Conservation (phyloP, 2,113 vertebrate species). For the Plotosus lineatus region DNA sequence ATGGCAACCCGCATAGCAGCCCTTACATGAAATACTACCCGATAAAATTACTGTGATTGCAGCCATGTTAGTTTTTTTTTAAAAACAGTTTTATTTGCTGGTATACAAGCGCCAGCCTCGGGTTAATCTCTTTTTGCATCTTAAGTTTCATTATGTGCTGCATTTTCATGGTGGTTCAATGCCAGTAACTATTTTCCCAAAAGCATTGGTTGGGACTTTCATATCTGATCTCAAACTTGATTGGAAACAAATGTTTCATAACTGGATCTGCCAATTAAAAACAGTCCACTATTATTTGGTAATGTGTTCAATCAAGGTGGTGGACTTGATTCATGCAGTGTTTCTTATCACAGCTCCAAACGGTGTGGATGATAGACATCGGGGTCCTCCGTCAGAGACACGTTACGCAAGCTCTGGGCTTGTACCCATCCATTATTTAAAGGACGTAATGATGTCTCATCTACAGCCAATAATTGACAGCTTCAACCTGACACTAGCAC, state of each 20-base stretch:
- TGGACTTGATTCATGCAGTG: neutral
- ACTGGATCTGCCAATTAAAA: neutral
- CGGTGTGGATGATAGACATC: neutral
- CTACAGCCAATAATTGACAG: conserved; percentile 77
- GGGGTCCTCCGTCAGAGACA: neutral
- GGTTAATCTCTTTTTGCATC: neutral
- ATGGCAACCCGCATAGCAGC: conserved; percentile 15
- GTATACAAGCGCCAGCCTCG: neutral
- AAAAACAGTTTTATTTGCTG: neutral
- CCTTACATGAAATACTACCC: conserved; percentile 15
- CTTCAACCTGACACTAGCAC: conserved; percentile 82
- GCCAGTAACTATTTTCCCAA: neutral
- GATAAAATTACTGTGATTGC: conserved; percentile 27
- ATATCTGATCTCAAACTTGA: neutral
- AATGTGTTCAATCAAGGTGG: neutral
- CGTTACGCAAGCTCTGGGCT: neutral
- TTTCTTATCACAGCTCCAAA: conserved; percentile 21
- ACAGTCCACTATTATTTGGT: neutral
- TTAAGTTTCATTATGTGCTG: neutral
- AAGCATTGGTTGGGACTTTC: neutral
- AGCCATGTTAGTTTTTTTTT: neutral
- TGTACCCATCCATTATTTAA: conserved; percentile 66
- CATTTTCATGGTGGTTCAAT: neutral
- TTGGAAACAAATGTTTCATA: neutral
- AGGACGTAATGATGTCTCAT: conserved; percentile 75